Evolutionary conservation across 2,113 vertebrate species (phyloP).

Genomic region (Scophthalmus maximus): DNA sequence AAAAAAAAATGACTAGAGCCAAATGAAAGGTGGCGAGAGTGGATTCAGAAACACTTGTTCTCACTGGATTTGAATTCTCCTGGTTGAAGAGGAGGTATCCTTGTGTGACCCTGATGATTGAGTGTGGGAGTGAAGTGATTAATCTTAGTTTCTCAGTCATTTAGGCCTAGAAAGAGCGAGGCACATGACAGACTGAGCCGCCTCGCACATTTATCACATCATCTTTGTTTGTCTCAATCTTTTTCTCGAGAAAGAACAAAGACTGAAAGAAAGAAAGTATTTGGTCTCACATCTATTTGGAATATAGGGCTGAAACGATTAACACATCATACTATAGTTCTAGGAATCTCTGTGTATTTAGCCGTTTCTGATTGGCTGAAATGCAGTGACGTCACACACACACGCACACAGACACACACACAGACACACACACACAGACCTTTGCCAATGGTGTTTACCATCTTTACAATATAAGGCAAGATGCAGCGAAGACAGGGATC

Average conservation of each 20-base stretch:
- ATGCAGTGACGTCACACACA: no score
- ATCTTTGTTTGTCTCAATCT: not conserved
- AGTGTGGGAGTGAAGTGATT: slow-evolving; percentile 39
- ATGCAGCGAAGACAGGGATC: not conserved
- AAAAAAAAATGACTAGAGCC: slow-evolving; percentile 26
- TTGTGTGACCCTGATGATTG: slow-evolving; percentile 36
- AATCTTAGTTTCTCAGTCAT: slow-evolving; percentile 34
- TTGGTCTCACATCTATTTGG: no score
- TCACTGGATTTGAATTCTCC: slow-evolving; percentile 25
- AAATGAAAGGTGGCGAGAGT: slow-evolving; percentile 42
- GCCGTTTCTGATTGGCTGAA: no score
- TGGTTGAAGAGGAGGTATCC: slow-evolving; percentile 18
- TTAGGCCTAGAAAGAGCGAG: slow-evolving; percentile 6
- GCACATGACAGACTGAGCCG: not conserved
- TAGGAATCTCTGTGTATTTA: no score
- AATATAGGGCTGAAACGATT: no score
- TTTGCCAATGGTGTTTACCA: no score
- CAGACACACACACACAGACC: no score
- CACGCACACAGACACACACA: no score
- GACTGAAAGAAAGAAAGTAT: not conserved
- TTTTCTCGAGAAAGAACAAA: no score
- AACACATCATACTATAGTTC: no score
- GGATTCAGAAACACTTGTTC: slow-evolving; percentile 43
- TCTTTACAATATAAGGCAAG: not conserved
- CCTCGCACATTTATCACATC: not conserved